phyloP scores from a whole-genome alignment of 2,888 invertebrate species.

The Cotesia congregata region DNA sequence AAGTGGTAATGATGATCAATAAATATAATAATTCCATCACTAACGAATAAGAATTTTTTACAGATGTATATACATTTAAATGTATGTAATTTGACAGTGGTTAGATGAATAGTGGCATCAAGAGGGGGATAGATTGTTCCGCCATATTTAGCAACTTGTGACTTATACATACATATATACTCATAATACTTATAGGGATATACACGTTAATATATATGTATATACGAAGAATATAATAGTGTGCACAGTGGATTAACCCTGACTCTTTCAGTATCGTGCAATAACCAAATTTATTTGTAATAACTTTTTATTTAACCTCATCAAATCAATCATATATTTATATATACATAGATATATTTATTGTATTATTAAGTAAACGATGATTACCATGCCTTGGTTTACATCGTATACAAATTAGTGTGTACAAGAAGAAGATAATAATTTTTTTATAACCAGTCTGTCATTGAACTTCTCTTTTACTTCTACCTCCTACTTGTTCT shows the following conservation, averaged over 20 bases:
- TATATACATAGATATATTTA: constrained; percentile 9
- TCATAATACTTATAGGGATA: constrained; percentile 20
- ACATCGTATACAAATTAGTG: background rate
- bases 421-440: constrained; percentile 1
- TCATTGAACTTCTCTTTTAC: background rate
- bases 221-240: background rate
- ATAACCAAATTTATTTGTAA: constrained; percentile 25
- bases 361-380: constrained; percentile 17
- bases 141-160: constrained; percentile 70
- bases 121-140: constrained; percentile 53
- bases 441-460: background rate
- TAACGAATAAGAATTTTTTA: background rate
- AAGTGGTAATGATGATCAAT: background rate
- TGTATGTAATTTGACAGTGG: constrained; percentile 48
- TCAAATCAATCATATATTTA: background rate
- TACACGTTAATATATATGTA: background rate
- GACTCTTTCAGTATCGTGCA: background rate
- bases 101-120: constrained; percentile 34
- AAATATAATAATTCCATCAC: background rate
- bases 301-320: background rate
- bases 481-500: constrained; percentile 4
- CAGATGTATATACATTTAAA: constrained; percentile 18
- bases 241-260: background rate
- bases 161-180: constrained; percentile 52
- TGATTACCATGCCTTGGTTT: constrained; percentile 7